phyloP scores from a whole-genome alignment of 2,797 vertebrate genomes.

The Acropternis orthonyx region DNA sequence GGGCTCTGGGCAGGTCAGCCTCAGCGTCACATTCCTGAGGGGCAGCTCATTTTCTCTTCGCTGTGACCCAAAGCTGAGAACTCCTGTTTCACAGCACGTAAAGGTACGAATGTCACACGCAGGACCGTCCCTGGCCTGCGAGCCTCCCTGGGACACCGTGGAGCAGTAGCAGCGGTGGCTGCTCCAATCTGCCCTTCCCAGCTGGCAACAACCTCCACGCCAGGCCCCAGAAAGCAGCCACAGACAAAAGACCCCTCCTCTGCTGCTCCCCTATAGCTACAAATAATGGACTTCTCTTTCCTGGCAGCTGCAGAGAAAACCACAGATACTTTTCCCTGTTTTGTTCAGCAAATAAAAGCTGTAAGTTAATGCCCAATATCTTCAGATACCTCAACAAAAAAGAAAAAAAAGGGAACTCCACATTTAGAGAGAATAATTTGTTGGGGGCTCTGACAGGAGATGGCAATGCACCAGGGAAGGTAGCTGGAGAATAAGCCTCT shows the following conservation, averaged over 20 bases:
- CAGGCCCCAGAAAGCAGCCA: background rate
- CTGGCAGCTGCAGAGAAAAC: background rate
- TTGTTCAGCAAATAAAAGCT: background rate
- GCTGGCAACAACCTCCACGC: background rate
- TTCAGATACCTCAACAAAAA: background rate
- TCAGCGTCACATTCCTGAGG: background rate
- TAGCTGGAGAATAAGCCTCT: background rate
- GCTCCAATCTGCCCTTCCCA: background rate
- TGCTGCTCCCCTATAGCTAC: background rate
- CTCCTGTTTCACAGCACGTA: background rate
- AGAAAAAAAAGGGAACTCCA: background rate
- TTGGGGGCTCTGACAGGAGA: background rate
- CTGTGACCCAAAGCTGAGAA: background rate
- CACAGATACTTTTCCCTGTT: background rate
- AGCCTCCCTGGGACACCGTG: background rate
- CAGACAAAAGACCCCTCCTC: background rate
- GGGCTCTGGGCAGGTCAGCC: background rate
- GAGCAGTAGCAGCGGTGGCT: background rate
- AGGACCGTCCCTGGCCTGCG: fast-evolving
- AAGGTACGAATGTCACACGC: fast-evolving
- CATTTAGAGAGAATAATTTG: background rate
- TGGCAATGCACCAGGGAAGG: fast-evolving
- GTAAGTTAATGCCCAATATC: background rate
- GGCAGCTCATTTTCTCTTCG: background rate
- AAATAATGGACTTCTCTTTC: constrained; percentile 22